Evolutionary conservation across 2,888 invertebrate genomes (phyloP), one percentile per base, ranked within the genome.

Genomic region (Rhorus exstirpatorius): DNA sequence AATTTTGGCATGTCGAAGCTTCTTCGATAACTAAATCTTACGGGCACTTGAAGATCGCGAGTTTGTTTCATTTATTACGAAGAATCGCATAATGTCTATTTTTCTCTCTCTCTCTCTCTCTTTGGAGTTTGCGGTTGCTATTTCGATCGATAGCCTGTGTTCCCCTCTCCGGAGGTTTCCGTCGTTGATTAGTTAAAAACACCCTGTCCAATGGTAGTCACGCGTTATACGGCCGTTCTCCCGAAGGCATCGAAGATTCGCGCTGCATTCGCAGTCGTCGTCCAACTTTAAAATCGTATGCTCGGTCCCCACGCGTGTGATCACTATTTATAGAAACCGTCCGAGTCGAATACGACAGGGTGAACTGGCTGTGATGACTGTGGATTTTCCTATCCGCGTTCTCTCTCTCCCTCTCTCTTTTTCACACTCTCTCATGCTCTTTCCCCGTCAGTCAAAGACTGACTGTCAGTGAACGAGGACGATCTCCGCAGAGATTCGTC

Each of bases 391-490:
- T 85, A 61, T 82, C 83, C 86, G 85, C 53, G 80, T 81, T 85
- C 58, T 68, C 58, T 72, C 71, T 83, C 38, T 58, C 51, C 14
- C n/a, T 63, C 82, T 86, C 55, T 76, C 63, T 81, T 38, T 82
- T 17, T 35, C 46, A 17, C 82, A 85, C 41, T 67, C 61, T 74
- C 53, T 81, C 41, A 51, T 17, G 19, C 81, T 86, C 38, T 58
- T 38, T 65, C 46, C 81, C 84, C 88, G 90, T 90, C 92, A 92
- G 92, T 92, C 89, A 90, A 92, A 92, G 90, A 88, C 88, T 89
- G 84, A 87, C 91, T 91, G 91, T 91, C 91, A 90, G 87, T 87
- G 84, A 81, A 78, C 67, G 67, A 68, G 65, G 81, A 81, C 79
- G 74, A 65, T 17, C 41, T 38, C 35, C 1, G 14, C 26, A 4